These are phyloP conservation scores for Henicopernis longicauda DNA, from an alignment of 2,113 vertebrate species.

Conservation along the genomic window DNA sequence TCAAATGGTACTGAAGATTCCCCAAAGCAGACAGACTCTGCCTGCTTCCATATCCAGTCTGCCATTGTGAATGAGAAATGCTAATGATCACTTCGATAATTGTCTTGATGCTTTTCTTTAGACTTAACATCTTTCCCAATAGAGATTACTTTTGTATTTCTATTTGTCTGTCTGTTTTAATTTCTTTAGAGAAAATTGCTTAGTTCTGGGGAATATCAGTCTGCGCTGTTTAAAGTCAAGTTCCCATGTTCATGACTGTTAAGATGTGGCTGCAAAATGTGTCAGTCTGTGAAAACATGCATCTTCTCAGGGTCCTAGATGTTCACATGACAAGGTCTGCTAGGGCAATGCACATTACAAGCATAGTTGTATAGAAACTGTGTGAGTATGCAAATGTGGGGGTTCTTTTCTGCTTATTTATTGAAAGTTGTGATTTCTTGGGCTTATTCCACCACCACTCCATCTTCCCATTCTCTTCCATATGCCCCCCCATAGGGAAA, in stretches of 20 bases:
- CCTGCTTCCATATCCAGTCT: background rate
- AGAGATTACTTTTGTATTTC: background rate
- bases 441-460: background rate
- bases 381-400: background rate
- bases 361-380: background rate
- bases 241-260: accelerated
- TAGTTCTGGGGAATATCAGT: background rate
- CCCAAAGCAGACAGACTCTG: background rate
- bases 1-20: background rate
- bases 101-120: background rate
- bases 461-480: background rate
- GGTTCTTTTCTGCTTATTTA: background rate
- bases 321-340: background rate
- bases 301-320: background rate
- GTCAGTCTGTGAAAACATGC: background rate
- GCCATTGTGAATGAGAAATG: background rate
- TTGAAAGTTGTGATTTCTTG: background rate
- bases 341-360: accelerated
- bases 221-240: background rate
- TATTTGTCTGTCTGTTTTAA: background rate
- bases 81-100: background rate
- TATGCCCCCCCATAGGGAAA: background rate
- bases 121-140: background rate
- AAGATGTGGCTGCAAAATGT: background rate
- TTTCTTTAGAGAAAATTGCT: background rate